phyloP scores from a whole-genome alignment of 2,113 vertebrate genomes.

The Cyprinus carpio region DNA sequence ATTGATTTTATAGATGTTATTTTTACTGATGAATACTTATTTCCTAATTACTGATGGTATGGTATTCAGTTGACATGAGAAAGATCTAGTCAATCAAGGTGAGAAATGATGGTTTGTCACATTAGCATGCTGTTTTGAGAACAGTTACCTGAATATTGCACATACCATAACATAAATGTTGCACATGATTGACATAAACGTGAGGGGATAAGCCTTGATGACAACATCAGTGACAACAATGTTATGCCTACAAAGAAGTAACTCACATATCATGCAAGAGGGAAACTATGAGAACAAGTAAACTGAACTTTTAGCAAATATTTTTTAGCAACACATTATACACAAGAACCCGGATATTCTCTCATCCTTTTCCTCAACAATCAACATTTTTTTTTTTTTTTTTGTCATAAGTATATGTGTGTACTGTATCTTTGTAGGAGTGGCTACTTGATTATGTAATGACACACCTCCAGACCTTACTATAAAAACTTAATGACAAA shows the following conservation, averaged over 20 bases:
- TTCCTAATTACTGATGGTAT: too few relatives aligned
- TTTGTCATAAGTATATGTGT: not conserved
- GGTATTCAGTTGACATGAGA: too few relatives aligned
- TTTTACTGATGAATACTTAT: too few relatives aligned
- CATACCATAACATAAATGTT: not conserved
- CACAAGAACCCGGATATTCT: not conserved
- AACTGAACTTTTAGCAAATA: not conserved
- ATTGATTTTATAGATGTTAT: too few relatives aligned
- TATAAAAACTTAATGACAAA: constrained; percentile 6
- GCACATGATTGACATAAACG: not conserved
- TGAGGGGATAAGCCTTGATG: not conserved
- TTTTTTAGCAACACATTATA: not conserved
- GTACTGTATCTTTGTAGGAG: not conserved
- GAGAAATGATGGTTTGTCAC: not conserved
- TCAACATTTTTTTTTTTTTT: too few relatives aligned
- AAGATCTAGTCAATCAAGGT: not conserved
- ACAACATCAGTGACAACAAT: not conserved
- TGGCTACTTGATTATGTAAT: not conserved
- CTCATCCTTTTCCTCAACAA: not conserved
- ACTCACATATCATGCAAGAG: not conserved
- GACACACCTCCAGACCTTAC: constrained; percentile 25
- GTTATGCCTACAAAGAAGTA: not conserved
- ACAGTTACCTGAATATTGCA: not conserved
- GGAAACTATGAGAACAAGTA: not conserved
- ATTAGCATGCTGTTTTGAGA: not conserved